Evolutionary conservation across 1,140 invertebrate species (phyloP).

Genomic region (Scaptodrosophila lebanonensis): DNA sequence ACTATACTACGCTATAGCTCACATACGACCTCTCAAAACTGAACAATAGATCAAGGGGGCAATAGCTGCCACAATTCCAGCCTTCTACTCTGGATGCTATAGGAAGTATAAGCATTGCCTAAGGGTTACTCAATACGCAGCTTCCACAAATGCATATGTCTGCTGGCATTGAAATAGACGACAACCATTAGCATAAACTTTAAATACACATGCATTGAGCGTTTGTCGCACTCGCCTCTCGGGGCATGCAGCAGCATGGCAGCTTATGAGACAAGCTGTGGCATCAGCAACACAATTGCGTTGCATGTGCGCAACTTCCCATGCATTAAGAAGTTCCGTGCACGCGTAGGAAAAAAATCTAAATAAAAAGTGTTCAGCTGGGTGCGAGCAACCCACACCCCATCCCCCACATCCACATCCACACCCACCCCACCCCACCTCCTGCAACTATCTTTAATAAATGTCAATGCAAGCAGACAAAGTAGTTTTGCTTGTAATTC

Average conservation of each 20-base stretch:
- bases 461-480: neutral
- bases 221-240: conserved; percentile 19
- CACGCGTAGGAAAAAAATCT: conserved; percentile 1
- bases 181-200: conserved; percentile 46
- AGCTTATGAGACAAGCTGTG: neutral
- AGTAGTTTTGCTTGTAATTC: conserved; percentile 58
- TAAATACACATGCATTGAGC: conserved; percentile 14
- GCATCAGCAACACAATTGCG: neutral
- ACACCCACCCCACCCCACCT: neutral
- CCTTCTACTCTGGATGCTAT: no score
- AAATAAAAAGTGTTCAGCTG: no score
- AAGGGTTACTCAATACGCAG: neutral
- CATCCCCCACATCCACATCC: neutral
- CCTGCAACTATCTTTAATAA: conserved; percentile 30
- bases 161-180: no score
- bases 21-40: no score
- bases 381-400: no score
- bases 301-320: conserved; percentile 18
- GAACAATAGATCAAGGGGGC: no score
- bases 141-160: conserved; percentile 34
- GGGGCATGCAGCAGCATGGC: conserved; percentile 7
- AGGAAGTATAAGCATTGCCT: no score
- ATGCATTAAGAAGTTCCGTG: conserved; percentile 5
- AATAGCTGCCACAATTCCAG: no score
- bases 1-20: no score